Base-by-base conservation (phyloP, 30 jellyfish, hydroid and myxozoan genomes). In the Aurelia aurita region DNA sequence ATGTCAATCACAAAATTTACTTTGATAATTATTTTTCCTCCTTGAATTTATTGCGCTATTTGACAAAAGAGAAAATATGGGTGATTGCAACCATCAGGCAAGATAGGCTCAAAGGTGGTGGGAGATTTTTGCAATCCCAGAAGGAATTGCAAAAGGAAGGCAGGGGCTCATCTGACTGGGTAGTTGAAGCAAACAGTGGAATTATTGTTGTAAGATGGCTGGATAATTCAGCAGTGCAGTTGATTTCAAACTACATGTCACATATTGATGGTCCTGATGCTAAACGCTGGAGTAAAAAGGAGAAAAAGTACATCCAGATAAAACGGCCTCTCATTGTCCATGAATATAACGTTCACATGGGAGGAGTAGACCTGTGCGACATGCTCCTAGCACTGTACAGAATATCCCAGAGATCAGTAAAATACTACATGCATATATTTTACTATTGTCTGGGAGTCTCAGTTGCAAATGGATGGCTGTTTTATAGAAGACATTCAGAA, bases 361-460 rank as follows among this genome's bases (percentile, higher is more conserved):
- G n/a, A n/a, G n/a, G n/a, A n/a, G n/a, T n/a, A n/a, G n/a, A n/a
- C n/a, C 29, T 69, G 65, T 70, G 83, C 44, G 94, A 84, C 55
- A 72, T 84, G 94, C 90, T 84, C 32, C 49, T 71, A 22, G 3
- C 80, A 21, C 31, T 62, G 58, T 82, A 67, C 39, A 23, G 89
- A 1, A 67, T 82, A 15, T 46, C 20, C 20, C 45, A 29, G 26
- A 47, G 71, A 22, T 34, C 80, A 27, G 23, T 13, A 2, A 84
- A 58, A 26, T 72, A 39, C n/a, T n/a, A n/a, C n/a, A n/a, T n/a
- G n/a, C n/a, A n/a, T n/a, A n/a, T n/a, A n/a, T n/a, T n/a, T n/a
- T n/a, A n/a, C n/a, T n/a, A n/a, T n/a, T n/a, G n/a, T n/a, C n/a
- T n/a, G n/a, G n/a, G n/a, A n/a, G n/a, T n/a, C n/a, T n/a, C n/a